Evolutionary conservation across 2,113 vertebrate genomes (phyloP).

Genomic region (Leptosomus discolor): DNA sequence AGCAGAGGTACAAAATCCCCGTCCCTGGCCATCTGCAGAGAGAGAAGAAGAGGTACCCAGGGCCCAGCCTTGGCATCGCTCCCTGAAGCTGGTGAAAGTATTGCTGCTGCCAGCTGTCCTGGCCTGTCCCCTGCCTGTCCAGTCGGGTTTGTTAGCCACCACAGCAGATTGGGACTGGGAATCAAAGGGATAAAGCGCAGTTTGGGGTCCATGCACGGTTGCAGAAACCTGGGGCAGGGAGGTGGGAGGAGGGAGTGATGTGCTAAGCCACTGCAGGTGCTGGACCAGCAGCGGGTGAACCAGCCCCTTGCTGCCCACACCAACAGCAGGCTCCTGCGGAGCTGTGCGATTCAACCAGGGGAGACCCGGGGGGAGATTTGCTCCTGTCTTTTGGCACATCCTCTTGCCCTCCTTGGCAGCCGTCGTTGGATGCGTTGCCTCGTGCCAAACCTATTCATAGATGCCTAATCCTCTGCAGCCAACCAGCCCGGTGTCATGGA

Average conservation of each 20-base stretch:
- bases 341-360: not conserved
- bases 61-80: not conserved
- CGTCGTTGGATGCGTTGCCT: not conserved
- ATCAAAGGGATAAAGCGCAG: not conserved
- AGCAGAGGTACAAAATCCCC: not conserved
- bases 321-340: not conserved
- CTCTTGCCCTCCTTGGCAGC: not conserved
- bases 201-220: not conserved
- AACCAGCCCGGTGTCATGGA: not conserved
- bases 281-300: not conserved
- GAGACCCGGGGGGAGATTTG: not conserved
- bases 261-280: slow-evolving; percentile 8
- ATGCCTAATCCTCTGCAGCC: not conserved
- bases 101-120: not conserved
- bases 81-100: not conserved
- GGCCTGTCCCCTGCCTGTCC: not conserved
- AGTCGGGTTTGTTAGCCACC: not conserved
- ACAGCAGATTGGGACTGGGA: not conserved
- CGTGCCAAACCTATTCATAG: not conserved
- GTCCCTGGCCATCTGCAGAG: not conserved
- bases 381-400: not conserved
- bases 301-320: not conserved
- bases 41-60: not conserved
- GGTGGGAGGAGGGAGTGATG: not conserved
- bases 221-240: not conserved